Percentiles rank a stretch among this genome's conserved stretches.
phyloP scores from a whole-genome alignment of 1,140 invertebrate species.

The Achatina immaculata region DNA sequence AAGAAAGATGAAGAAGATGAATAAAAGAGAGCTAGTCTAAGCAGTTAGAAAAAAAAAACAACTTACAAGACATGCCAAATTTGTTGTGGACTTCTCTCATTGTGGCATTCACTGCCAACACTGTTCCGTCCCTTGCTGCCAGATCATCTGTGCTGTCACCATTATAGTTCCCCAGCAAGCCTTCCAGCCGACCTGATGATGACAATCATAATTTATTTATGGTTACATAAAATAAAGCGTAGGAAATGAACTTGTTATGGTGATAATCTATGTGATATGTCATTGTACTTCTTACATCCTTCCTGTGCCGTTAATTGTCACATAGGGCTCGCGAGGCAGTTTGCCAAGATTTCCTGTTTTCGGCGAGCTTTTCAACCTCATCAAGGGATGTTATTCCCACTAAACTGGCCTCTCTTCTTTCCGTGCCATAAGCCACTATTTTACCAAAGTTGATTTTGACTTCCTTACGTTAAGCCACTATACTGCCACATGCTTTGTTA shows the following conservation, averaged over 20 bases:
- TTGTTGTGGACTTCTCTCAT: slow-evolving; percentile 58
- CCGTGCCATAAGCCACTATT: no score
- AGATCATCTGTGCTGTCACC: slow-evolving; percentile 78
- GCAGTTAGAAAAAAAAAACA: slow-evolving; percentile 6
- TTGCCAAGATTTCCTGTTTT: no score
- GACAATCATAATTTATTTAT: slow-evolving; percentile 17
- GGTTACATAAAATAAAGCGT: not conserved
- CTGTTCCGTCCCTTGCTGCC: slow-evolving; percentile 78
- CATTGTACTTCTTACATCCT: no score
- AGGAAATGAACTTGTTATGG: not conserved
- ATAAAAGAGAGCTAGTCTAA: not conserved
- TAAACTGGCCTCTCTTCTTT: no score
- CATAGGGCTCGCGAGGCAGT: no score
- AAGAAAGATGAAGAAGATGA: not conserved
- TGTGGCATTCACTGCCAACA: slow-evolving; percentile 41
- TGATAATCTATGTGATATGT: not conserved
- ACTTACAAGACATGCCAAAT: slow-evolving; percentile 66
- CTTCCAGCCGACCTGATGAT: slow-evolving; percentile 74
- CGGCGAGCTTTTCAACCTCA: no score
- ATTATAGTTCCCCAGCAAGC: slow-evolving; percentile 92
- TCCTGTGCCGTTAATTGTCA: no score
- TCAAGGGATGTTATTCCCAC: no score
- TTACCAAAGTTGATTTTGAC: no score
- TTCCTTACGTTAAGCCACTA: no score
- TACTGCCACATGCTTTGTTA: no score